Evolutionary conservation across 2,797 vertebrate genomes (phyloP).

Genomic region (Prionace glauca): DNA sequence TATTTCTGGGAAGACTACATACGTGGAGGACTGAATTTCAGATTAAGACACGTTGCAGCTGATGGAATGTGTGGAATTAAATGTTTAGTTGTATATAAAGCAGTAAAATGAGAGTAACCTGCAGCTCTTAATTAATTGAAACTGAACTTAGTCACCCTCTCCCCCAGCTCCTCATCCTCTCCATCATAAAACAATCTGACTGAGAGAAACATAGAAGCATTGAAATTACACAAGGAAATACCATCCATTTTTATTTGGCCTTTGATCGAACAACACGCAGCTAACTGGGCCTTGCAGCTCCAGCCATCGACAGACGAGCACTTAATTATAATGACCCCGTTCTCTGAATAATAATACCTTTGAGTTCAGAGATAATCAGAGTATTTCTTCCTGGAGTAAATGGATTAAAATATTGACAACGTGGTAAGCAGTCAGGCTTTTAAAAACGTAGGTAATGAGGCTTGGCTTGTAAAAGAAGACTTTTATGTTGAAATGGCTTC

Average conservation of each 20-base stretch:
- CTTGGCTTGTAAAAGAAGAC: background rate
- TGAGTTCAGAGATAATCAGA: background rate
- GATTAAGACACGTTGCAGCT: background rate
- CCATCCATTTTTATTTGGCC: background rate
- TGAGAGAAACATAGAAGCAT: background rate
- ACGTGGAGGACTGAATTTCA: background rate
- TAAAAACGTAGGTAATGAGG: background rate
- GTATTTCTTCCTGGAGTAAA: background rate
- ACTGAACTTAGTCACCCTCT: background rate
- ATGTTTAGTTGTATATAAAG: background rate
- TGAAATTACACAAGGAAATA: background rate
- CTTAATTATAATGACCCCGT: background rate
- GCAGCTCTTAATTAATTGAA: background rate
- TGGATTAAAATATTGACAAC: background rate
- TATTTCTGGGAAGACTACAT: background rate
- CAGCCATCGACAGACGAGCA: conserved; percentile 2
- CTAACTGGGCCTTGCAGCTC: background rate
- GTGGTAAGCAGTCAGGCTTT: background rate
- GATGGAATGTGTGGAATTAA: background rate
- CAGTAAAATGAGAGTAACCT: background rate
- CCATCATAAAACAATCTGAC: background rate
- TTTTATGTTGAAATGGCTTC: conserved; percentile 26
- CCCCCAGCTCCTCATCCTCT: background rate
- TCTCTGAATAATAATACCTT: background rate
- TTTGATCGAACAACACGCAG: conserved; percentile 16